Conservation (phyloP, 2,888 invertebrate genomes). For the Sesia bembeciformis region DNA sequence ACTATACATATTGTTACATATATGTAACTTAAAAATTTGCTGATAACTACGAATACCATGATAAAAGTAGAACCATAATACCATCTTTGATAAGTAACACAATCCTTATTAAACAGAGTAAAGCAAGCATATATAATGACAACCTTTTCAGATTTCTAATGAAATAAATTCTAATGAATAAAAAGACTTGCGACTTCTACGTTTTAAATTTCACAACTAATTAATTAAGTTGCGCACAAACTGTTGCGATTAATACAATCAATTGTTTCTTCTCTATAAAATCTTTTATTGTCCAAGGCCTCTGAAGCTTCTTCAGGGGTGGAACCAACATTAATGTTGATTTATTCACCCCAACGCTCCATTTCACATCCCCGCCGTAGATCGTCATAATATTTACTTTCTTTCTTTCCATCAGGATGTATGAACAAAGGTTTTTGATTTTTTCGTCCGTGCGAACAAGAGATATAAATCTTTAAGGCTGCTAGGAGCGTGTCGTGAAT, state of each 20-base stretch:
- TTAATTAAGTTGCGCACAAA: neutral
- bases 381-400: conserved; percentile 13
- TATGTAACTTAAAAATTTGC: too few relatives aligned
- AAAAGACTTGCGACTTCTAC: too few relatives aligned
- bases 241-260: neutral
- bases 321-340: conserved; percentile 20
- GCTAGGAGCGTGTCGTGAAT: too few relatives aligned
- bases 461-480: neutral
- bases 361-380: conserved; percentile 6
- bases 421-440: neutral
- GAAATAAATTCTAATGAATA: too few relatives aligned
- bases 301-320: neutral
- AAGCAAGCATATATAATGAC: too few relatives aligned
- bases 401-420: neutral
- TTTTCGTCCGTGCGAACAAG: neutral
- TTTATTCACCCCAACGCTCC: conserved; percentile 27
- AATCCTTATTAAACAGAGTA: too few relatives aligned
- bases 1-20: too few relatives aligned
- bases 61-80: too few relatives aligned
- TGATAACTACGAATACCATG: too few relatives aligned
- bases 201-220: too few relatives aligned
- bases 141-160: too few relatives aligned
- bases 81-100: too few relatives aligned
- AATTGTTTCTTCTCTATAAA: neutral
- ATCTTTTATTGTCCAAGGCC: neutral